Evolutionary conservation across 2,797 vertebrate genomes (phyloP), one percentile per base, ranked within the genome.

Genomic region (Karalla daura): DNA sequence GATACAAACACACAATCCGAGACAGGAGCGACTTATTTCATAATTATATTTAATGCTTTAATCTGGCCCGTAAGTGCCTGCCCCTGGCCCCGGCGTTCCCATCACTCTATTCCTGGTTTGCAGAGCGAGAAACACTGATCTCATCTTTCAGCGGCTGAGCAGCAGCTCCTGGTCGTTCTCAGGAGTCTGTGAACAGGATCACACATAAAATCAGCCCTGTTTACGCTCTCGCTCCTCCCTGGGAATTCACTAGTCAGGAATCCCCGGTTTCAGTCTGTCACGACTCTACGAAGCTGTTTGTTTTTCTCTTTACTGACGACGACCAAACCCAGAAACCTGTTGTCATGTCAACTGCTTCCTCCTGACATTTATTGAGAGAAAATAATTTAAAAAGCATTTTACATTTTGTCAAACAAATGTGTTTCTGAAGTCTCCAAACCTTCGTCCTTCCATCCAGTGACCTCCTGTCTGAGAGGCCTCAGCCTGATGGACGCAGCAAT

Each of bases 31-130:
- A 33, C 20, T 17, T 35, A 20, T 40, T 76, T 81, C 44, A 81
- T 76, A 76, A 83, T 73, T 70, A 60, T 44, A 74, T 70, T 63
- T 74, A 67, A 79, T 66, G 54, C 27, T 74, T 87, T 83, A 80
- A 74, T 82, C 74, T 76, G 40, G 23, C 17, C 28, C 43, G 44
- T 54, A 74, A 64, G 49, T 20, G 25, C 27, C 30, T 65, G 63
- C 49, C 59, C 41, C 53, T 39, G 43, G 37, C 43, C 35, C 61
- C 20, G n/a, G n/a, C n/a, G 32, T 39, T 72, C 66, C 39, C 51
- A 25, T 8, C 40, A 47, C 24, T 50, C 17, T 45, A 7, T 12
- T 39, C 25, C 27, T 30, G 21, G 11, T 62, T 64, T 53, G 46
- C 3, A 27, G 44, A 33, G 56, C 14, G 25, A n/a, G 7, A 72